Percentiles rank a stretch among this genome's conserved stretches.
These are phyloP conservation scores for Halcyon leucocephala DNA, from an alignment of 2,797 vertebrate genomes.

Conservation along the genomic window DNA sequence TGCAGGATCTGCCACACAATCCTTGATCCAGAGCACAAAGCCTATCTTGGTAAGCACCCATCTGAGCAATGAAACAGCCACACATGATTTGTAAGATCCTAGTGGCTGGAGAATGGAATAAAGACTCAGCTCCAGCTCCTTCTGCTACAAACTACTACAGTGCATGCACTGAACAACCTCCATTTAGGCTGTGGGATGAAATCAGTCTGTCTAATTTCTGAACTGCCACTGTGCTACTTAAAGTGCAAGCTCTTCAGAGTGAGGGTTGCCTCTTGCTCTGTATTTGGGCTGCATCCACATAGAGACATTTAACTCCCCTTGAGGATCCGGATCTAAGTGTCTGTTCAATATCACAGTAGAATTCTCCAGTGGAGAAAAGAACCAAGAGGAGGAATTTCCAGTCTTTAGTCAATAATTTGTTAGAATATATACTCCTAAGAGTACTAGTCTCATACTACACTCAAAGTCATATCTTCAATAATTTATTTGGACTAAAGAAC, in stretches of 20 bases:
- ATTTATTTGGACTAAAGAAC: background rate
- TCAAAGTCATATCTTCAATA: slow-evolving; percentile 4
- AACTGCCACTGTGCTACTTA: background rate
- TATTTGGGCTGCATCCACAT: background rate
- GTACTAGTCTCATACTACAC: background rate
- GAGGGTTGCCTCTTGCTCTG: background rate
- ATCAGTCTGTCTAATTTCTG: background rate
- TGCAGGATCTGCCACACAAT: background rate
- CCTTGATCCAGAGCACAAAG: background rate
- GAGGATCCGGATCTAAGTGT: background rate
- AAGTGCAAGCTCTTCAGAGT: background rate
- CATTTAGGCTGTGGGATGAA: background rate
- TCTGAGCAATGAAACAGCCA: background rate
- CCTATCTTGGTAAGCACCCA: background rate
- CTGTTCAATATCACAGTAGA: background rate
- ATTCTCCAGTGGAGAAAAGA: background rate
- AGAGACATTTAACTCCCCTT: background rate
- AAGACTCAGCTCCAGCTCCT: background rate
- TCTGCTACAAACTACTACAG: background rate
- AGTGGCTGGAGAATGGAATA: background rate
- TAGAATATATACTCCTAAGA: background rate
- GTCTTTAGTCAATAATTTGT: slow-evolving; percentile 1
- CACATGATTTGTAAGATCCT: accelerated
- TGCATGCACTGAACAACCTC: background rate
- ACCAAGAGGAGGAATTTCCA: background rate